Conservation (phyloP, 2,888 invertebrate genomes). For the Pediacus dermestoides region DNA sequence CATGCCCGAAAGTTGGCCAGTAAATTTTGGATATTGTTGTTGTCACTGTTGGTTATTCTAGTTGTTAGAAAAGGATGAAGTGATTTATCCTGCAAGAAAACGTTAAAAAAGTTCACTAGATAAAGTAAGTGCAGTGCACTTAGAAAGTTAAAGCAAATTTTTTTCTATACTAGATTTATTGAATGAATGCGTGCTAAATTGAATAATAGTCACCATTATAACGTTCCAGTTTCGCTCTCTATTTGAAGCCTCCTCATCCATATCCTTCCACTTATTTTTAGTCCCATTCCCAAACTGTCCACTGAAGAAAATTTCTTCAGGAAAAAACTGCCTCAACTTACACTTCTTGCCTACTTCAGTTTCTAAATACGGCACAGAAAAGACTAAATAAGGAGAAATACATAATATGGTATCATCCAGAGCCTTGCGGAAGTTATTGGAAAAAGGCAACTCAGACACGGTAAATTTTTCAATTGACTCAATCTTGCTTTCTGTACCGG, state of each 20-base stretch:
- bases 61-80: conserved; percentile 71
- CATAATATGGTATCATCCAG: conserved; percentile 72
- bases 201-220: no score
- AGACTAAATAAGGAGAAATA: conserved; percentile 81
- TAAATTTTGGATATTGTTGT: conserved; percentile 63
- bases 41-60: conserved; percentile 66
- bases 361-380: conserved; percentile 83
- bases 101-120: no score
- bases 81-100: conserved; percentile 56
- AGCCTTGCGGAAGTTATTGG: conserved; percentile 67
- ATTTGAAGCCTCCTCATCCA: conserved; percentile 22
- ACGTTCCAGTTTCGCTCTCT: not conserved
- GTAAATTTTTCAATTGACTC: conserved; percentile 36
- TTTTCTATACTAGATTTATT: no score
- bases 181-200: no score
- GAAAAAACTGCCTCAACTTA: conserved; percentile 67
- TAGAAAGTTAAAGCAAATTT: no score
- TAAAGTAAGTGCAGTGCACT: no score
- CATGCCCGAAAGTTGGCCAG: conserved; percentile 84
- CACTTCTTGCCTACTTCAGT: conserved; percentile 79
- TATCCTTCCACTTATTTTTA: conserved; percentile 33
- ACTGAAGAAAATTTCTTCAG: conserved; percentile 70
- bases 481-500: conserved; percentile 16
- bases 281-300: conserved; percentile 50
- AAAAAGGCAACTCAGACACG: conserved; percentile 59